Conservation (phyloP, 1,140 invertebrate species). For the Magallana ariakensis region DNA sequence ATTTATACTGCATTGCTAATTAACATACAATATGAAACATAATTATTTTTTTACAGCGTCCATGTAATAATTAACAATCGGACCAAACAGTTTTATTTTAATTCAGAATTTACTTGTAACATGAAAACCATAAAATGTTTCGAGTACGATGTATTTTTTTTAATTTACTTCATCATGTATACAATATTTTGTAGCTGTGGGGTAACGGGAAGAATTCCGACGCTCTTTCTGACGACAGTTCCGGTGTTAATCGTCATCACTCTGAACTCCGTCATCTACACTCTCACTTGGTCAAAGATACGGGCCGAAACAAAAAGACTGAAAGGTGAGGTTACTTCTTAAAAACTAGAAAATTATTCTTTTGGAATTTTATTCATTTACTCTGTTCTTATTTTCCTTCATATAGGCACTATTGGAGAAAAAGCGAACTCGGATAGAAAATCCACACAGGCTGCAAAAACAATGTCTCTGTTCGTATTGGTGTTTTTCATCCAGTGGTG, state of each 20-base stretch:
- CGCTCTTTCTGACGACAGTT: constrained; percentile 59
- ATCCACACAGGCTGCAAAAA: constrained; percentile 56
- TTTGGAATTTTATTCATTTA: not conserved
- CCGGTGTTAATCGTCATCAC: constrained; percentile 55
- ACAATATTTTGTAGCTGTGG: constrained; percentile 56
- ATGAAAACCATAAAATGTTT: too few relatives aligned
- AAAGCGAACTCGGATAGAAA: not conserved
- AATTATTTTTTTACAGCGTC: too few relatives aligned
- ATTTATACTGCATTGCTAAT: too few relatives aligned
- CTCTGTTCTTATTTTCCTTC: not conserved
- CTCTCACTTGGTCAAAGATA: constrained; percentile 60
- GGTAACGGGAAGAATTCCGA: constrained; percentile 53
- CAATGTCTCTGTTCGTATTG: constrained; percentile 63
- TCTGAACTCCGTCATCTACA: constrained; percentile 56
- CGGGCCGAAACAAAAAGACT: constrained; percentile 10
- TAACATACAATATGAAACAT: too few relatives aligned
- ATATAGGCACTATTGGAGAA: constrained; percentile 17
- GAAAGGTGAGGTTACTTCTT: not conserved
- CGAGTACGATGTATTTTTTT: not conserved
- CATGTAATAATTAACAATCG: too few relatives aligned
- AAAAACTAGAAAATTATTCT: not conserved
- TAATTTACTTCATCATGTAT: too few relatives aligned
- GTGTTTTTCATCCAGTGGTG: constrained; percentile 64
- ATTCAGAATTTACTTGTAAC: too few relatives aligned
- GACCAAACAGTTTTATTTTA: too few relatives aligned